phyloP scores from a whole-genome alignment of 2,113 vertebrate genomes.

The Dasyornis broadbenti region DNA sequence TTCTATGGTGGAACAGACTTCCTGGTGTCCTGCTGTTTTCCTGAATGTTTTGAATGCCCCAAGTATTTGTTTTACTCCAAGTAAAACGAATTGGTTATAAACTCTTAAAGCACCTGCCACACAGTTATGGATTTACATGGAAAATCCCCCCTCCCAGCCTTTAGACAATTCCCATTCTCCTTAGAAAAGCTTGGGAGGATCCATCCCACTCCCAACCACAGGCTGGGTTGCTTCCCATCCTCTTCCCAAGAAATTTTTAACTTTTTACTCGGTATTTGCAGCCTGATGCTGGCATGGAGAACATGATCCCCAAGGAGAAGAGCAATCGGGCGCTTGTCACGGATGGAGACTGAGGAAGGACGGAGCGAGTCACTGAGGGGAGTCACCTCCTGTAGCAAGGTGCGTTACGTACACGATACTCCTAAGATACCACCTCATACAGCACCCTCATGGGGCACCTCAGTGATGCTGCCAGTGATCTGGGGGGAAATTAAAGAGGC shows the following conservation, averaged over 20 bases:
- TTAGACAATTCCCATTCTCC: not conserved
- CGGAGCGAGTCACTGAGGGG: not conserved
- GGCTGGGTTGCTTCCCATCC: not conserved
- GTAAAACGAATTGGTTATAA: not conserved
- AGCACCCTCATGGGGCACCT: not conserved
- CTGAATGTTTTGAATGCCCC: not conserved
- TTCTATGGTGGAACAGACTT: not conserved
- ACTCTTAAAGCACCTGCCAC: not conserved
- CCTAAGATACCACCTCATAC: no score
- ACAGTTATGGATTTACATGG: not conserved
- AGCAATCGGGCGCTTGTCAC: rapidly evolving
- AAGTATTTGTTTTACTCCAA: not conserved
- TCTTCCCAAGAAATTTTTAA: not conserved
- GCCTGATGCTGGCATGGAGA: rapidly evolving
- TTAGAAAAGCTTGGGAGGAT: not conserved
- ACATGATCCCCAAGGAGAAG: not conserved
- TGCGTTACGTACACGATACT: not conserved
- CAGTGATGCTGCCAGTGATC: not conserved
- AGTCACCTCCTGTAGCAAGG: not conserved
- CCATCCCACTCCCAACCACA: not conserved
- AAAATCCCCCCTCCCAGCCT: not conserved
- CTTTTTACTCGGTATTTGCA: not conserved
- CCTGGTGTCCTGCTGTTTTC: not conserved
- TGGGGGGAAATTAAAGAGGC: not conserved
- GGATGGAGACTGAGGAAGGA: not conserved